phyloP scores from a whole-genome alignment of 1,140 invertebrate species.

The Asobara japonica region DNA sequence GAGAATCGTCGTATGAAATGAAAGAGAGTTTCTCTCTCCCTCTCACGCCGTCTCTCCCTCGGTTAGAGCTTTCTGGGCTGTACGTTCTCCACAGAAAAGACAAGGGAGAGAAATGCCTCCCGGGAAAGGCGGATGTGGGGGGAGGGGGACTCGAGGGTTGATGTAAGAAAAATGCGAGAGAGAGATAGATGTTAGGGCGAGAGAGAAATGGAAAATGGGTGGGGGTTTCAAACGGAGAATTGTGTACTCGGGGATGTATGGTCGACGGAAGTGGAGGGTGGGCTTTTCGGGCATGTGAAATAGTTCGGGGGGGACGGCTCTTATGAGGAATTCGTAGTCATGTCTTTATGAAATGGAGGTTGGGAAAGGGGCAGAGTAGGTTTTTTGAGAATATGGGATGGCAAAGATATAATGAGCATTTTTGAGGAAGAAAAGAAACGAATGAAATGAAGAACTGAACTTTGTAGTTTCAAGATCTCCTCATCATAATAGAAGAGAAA shows the following conservation, averaged over 20 bases:
- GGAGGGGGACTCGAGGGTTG: constrained; percentile 28
- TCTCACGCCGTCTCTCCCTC: background rate
- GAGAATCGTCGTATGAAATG: constrained; percentile 8
- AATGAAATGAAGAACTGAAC: background rate
- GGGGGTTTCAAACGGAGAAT: constrained; percentile 34
- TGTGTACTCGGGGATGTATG: constrained; percentile 43
- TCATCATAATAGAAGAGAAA: too few relatives aligned
- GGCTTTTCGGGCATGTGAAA: constrained; percentile 1
- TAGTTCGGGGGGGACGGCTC: background rate
- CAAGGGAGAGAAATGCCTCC: constrained; percentile 23
- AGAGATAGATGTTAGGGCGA: constrained; percentile 24
- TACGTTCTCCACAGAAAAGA: background rate
- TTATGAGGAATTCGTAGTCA: background rate
- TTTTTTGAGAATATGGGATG: background rate
- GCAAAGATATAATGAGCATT: background rate
- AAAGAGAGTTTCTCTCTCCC: background rate
- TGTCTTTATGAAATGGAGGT: background rate
- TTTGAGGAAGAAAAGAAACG: too few relatives aligned
- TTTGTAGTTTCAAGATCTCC: too few relatives aligned
- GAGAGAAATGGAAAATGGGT: constrained; percentile 24
- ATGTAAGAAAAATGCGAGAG: constrained; percentile 44
- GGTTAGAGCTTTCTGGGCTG: background rate
- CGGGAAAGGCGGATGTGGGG: constrained; percentile 7
- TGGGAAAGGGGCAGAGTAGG: background rate
- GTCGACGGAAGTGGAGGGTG: background rate